Evolutionary conservation across 1,140 invertebrate species (phyloP), one percentile per base, ranked within the genome.

Genomic region (Ostrea edulis): DNA sequence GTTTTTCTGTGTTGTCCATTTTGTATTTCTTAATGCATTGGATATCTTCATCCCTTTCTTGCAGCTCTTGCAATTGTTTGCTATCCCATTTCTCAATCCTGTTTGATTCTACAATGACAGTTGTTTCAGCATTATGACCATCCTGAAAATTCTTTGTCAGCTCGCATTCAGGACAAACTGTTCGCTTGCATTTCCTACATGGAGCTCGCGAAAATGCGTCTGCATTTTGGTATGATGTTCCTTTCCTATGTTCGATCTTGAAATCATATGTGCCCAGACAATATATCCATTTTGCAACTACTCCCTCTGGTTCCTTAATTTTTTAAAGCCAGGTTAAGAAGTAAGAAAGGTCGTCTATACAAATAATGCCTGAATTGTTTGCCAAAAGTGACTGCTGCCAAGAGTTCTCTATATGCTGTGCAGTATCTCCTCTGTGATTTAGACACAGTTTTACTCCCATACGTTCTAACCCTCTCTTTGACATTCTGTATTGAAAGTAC

Each of bases 401-500:
- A 83, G 0, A 90, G 71, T 87, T 92, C 90, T 53, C 54, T 85
- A 14, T 84, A 29, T 29, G 89, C 90, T 29, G 84, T 71, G 68
- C 89, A 88, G 52, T 92, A 92, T 5, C 87, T 87, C 8, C 51
- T 51, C 58, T 92, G 88, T 3, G 85, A 9, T 68, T 68, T 68
- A 4, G 29, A 82, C 4, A 91, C 25, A 25, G 54, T 81, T 65
- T 86, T 82, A 53, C 87, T 90, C 9, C 12, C 65, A 82, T 86
- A 90, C 7, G 58, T 25, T 52, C 89, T 86, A 20, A 88, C 89
- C 11, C 82, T 35, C 44, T 89, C 88, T 25, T n/a, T n/a, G n/a
- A 81, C 87, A 20, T 92, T 86, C 9, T 92, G 87, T 91, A 95
- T 95, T n/a, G 92, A 91, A 17, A 96, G 82, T 12, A 95, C 92